Evolutionary conservation across 2,113 vertebrate genomes (phyloP).

Genomic region (Limnothrissa miodon): DNA sequence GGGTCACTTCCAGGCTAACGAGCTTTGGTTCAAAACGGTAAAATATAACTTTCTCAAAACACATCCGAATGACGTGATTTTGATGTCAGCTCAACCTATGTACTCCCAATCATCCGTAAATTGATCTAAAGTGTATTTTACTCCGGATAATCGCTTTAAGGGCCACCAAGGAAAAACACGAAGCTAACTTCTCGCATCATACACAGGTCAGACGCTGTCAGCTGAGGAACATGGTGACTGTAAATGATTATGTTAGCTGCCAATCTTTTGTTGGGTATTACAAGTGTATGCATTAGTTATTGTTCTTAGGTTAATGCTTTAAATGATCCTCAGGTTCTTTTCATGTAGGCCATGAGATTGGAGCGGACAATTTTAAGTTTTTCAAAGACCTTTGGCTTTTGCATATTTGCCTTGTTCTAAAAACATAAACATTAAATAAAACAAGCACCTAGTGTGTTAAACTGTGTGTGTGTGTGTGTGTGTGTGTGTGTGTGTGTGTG

Average conservation of each 20-base stretch:
- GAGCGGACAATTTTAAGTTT: not conserved
- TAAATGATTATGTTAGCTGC: not conserved
- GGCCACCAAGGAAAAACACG: not conserved
- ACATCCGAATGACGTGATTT: too few species aligned
- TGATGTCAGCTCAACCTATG: too few species aligned
- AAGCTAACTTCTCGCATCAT: not conserved
- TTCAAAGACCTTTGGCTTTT: not conserved
- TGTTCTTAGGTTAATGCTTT: not conserved
- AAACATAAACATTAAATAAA: not conserved
- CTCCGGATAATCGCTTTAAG: too few species aligned
- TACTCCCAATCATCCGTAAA: too few species aligned
- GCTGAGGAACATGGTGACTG: not conserved
- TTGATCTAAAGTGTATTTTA: too few species aligned
- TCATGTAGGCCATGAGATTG: not conserved
- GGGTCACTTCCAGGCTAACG: too few species aligned
- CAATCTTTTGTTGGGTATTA: not conserved
- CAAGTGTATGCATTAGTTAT: not conserved
- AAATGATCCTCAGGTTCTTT: not conserved
- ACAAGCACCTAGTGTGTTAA: not conserved
- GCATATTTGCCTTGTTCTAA: not conserved
- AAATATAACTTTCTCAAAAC: too few species aligned
- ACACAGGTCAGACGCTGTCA: not conserved
- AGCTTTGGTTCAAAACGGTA: too few species aligned
- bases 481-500: conserved; percentile 6
- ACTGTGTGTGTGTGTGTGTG: not conserved